Evolutionary conservation across 1,140 invertebrate species (phyloP).

Genomic region (Procambarus virginalis): DNA sequence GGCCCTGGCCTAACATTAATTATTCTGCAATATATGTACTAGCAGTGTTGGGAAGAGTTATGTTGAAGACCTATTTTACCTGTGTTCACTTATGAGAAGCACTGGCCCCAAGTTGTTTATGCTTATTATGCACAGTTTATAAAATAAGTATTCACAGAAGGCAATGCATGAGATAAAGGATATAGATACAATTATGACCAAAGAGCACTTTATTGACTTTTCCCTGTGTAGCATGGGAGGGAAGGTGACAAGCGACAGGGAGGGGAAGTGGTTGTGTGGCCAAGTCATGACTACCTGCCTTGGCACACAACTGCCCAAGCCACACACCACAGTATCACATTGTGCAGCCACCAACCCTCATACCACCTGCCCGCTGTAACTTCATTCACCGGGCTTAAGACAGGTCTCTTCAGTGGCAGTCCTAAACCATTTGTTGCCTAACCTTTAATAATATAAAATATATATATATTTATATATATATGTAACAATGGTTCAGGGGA

Average conservation of each 20-base stretch:
- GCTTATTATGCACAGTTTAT: no score
- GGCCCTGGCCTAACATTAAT: no score
- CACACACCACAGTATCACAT: conserved; percentile 60
- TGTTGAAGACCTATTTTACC: no score
- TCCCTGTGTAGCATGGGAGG: conserved; percentile 62
- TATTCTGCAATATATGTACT: no score
- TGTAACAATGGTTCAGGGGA: conserved; percentile 26
- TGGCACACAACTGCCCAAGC: conserved; percentile 53
- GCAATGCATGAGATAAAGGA: no score
- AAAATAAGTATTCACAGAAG: no score
- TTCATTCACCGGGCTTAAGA: neutral
- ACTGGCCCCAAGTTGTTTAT: no score
- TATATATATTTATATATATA: neutral
- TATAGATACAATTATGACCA: conserved; percentile 38
- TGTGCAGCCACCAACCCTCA: conserved; percentile 46
- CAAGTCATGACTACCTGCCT: conserved; percentile 46
- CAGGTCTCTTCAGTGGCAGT: neutral
- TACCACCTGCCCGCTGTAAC: conserved; percentile 19
- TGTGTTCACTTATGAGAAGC: no score
- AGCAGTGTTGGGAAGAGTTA: no score
- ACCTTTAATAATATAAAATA: neutral
- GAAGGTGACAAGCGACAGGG: conserved; percentile 63
- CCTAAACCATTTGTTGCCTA: conserved; percentile 14
- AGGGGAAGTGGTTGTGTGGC: conserved; percentile 55
- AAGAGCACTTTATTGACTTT: conserved; percentile 67